A percentile compares a stretch with the other conserved stretches of the same genome.
Evolutionary conservation across 2,797 vertebrate species (phyloP).

Genomic region (Knipowitschia caucasica): DNA sequence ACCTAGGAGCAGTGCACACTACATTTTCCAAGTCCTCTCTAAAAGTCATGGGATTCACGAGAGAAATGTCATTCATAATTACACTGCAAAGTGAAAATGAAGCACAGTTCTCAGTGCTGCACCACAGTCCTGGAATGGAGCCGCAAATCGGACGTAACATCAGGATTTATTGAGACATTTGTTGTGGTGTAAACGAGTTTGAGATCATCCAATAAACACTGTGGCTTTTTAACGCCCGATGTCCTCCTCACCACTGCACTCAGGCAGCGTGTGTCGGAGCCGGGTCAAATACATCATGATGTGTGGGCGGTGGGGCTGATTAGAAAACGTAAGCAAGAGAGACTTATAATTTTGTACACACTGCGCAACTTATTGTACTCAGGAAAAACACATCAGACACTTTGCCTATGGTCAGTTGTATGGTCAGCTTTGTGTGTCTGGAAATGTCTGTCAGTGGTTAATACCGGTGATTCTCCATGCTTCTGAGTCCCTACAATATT

Average conservation of each 20-base stretch:
- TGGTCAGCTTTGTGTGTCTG: too few relatives aligned
- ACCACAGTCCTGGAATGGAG: slow-evolving; percentile 14
- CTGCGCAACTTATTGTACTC: too few relatives aligned
- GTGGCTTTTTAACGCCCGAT: slow-evolving; percentile 35
- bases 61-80: slow-evolving; percentile 61
- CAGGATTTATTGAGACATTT: slow-evolving; percentile 42
- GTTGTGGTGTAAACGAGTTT: slow-evolving; percentile 33
- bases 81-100: slow-evolving; percentile 12
- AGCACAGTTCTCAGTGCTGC: slow-evolving; percentile 16
- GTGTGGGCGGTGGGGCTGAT: not conserved
- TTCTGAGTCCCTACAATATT: too few relatives aligned
- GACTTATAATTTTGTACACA: not conserved
- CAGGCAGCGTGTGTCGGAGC: slow-evolving; percentile 6
- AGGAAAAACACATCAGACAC: too few relatives aligned
- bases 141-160: slow-evolving; percentile 30
- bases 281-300: slow-evolving; percentile 1
- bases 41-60: slow-evolving; percentile 48
- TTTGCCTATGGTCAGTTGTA: too few relatives aligned
- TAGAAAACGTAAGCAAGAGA: not conserved
- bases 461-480: too few relatives aligned
- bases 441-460: too few relatives aligned
- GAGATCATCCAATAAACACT: slow-evolving; percentile 55
- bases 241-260: slow-evolving; percentile 19
- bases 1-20: slow-evolving; percentile 41
- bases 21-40: slow-evolving; percentile 14